Conservation (phyloP, 2,797 vertebrate species). For the Muscicapa comitata region DNA sequence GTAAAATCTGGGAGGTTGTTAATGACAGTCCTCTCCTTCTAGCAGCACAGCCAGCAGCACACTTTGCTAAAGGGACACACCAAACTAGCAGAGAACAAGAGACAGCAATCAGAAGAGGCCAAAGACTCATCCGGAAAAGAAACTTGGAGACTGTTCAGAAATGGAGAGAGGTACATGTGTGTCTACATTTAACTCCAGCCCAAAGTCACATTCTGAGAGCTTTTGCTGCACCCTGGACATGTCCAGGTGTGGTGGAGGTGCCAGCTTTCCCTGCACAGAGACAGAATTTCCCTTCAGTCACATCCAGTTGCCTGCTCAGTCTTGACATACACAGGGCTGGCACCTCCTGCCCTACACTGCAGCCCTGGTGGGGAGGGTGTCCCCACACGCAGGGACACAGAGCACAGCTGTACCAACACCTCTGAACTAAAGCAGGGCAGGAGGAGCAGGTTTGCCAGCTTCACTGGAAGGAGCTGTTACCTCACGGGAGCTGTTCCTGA, state of each 20-base stretch:
- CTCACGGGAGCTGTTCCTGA: background rate
- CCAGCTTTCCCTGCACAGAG: background rate
- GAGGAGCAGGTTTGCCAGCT: background rate
- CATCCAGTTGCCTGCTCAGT: background rate
- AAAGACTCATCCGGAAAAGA: background rate
- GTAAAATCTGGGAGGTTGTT: background rate
- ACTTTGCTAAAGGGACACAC: background rate
- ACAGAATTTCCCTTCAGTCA: background rate
- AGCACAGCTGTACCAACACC: background rate
- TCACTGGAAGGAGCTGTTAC: background rate
- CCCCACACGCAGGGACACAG: accelerated
- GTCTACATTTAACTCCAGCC: background rate
- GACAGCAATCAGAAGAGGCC: background rate
- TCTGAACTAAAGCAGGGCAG: background rate
- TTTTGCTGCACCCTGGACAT: background rate
- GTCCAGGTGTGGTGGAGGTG: background rate
- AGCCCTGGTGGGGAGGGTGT: background rate
- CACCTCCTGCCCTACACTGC: accelerated
- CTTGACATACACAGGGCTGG: background rate
- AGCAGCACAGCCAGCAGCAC: accelerated
- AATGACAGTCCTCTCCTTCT: background rate
- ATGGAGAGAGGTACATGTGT: accelerated
- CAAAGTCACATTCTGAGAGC: background rate
- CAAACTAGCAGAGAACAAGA: background rate
- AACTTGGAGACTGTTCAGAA: background rate